These are phyloP conservation scores for Physella acuta DNA, from an alignment of 1,140 invertebrate genomes.

Conservation along the genomic window DNA sequence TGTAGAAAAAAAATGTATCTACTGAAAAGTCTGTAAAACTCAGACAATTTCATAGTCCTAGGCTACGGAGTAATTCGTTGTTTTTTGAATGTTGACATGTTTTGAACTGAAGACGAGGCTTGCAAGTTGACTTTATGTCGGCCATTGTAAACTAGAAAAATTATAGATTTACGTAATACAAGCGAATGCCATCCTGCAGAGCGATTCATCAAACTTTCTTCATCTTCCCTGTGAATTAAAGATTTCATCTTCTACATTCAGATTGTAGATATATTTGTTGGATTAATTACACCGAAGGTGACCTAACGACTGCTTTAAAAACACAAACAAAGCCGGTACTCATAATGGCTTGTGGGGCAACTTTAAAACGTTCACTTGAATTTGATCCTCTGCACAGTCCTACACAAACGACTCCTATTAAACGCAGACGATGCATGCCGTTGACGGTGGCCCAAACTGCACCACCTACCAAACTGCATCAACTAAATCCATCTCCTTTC, in stretches of 20 bases:
- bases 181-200: conserved; percentile 13
- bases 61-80: too few relatives aligned
- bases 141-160: conserved; percentile 9
- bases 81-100: too few relatives aligned
- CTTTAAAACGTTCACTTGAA: conserved; percentile 13
- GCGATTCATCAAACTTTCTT: not conserved
- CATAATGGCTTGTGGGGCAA: conserved; percentile 21
- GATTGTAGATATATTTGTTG: conserved; percentile 2
- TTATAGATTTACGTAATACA: not conserved
- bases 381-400: conserved; percentile 20
- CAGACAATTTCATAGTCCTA: too few relatives aligned
- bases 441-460: conserved; percentile 8
- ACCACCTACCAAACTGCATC: conserved; percentile 13
- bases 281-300: not conserved
- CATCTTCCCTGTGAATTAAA: not conserved
- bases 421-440: conserved; percentile 14
- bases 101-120: conserved; percentile 17
- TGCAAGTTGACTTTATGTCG: conserved; percentile 7
- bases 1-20: too few relatives aligned
- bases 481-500: conserved; percentile 11
- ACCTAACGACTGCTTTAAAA: not conserved
- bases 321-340: conserved; percentile 11
- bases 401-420: not conserved
- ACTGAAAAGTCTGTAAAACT: too few relatives aligned
- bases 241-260: not conserved